Conservation (phyloP, 2,888 invertebrate species). For the Lordiphosa andalusiaca region DNA sequence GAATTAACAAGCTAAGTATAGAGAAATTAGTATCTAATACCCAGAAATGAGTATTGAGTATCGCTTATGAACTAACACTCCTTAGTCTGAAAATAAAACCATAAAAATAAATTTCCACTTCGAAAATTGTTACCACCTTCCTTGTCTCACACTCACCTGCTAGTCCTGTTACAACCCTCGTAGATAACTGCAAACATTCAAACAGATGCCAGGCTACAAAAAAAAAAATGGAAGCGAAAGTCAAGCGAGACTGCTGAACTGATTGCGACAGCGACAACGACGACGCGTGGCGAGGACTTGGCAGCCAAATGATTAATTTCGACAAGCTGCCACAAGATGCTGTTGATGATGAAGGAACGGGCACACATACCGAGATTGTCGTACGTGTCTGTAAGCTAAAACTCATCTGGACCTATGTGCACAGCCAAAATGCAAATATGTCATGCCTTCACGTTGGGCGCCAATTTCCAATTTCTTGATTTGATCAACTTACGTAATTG, state of each 20-base stretch:
- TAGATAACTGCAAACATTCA: not conserved
- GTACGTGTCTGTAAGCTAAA: slow-evolving; percentile 44
- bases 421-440: slow-evolving; percentile 59
- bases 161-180: too few relatives aligned
- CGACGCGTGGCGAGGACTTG: slow-evolving; percentile 33
- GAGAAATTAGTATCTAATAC: too few relatives aligned
- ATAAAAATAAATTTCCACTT: too few relatives aligned
- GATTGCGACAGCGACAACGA: slow-evolving; percentile 8
- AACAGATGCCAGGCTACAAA: slow-evolving; percentile 24
- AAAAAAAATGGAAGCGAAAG: slow-evolving; percentile 21
- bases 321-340: slow-evolving; percentile 68
- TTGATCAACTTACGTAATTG: slow-evolving; percentile 3
- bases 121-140: too few relatives aligned
- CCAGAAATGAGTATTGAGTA: too few relatives aligned
- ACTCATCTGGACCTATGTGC: slow-evolving; percentile 27
- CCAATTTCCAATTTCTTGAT: not conserved
- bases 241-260: not conserved
- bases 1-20: too few relatives aligned
- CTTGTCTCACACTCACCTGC: too few relatives aligned
- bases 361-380: not conserved
- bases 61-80: too few relatives aligned
- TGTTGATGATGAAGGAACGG: slow-evolving; percentile 28
- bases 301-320: slow-evolving; percentile 71
- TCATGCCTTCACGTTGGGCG: slow-evolving; percentile 3
- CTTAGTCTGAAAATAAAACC: too few relatives aligned